Evolutionary conservation across 2,797 vertebrate genomes (phyloP).

Genomic region (Staurois parvus): DNA sequence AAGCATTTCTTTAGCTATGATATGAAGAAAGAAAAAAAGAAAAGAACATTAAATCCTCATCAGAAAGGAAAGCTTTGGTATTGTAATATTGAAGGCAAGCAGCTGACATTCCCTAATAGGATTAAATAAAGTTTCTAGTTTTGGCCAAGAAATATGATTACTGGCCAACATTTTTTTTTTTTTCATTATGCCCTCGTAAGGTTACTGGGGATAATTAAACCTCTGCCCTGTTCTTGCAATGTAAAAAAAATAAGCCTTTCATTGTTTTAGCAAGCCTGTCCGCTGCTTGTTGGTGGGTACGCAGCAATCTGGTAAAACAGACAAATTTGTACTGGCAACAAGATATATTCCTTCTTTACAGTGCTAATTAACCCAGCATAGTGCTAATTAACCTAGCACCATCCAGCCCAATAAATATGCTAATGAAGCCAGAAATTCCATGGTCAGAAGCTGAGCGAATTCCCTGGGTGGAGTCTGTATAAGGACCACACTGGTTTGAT

Average conservation of each 20-base stretch:
- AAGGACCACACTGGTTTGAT: constrained; percentile 34
- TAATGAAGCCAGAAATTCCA: constrained; percentile 55
- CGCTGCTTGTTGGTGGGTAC: constrained; percentile 49
- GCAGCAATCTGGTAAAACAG: constrained; percentile 60
- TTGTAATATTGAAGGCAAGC: constrained; percentile 3
- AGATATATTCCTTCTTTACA: constrained; percentile 60
- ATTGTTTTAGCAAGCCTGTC: constrained; percentile 49
- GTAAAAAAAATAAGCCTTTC: constrained; percentile 34
- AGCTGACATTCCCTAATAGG: constrained; percentile 19
- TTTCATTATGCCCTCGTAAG: constrained; percentile 19
- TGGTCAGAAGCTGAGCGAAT: constrained; percentile 53
- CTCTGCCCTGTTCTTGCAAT: constrained; percentile 26
- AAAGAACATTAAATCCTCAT: not conserved
- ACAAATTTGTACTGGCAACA: constrained; percentile 62
- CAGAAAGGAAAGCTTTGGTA: not conserved
- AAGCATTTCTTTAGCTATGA: not conserved
- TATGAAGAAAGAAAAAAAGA: too few relatives aligned
- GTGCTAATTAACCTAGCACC: constrained; percentile 63
- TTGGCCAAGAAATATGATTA: constrained; percentile 28
- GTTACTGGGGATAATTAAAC: constrained; percentile 50
- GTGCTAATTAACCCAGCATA: constrained; percentile 63
- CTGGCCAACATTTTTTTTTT: constrained; percentile 11
- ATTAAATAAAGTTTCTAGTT: constrained; percentile 17
- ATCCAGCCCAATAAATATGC: constrained; percentile 63
- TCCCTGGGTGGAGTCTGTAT: constrained; percentile 56